Conservation (phyloP, 2,888 invertebrate genomes). For the Tachystola acroxantha region DNA sequence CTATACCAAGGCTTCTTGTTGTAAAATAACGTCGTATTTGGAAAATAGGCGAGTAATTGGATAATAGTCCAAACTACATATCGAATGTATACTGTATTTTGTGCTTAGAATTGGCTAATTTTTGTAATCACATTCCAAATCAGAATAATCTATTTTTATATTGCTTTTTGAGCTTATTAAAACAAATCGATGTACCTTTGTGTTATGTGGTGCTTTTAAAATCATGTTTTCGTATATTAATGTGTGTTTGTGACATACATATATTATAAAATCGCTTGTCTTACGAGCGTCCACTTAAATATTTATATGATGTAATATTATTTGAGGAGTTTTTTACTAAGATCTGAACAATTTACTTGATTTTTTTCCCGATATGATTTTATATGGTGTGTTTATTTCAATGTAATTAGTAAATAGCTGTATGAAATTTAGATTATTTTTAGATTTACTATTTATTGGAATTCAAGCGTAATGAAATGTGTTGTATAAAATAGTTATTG, state of each 20-base stretch:
- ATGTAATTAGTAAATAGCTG: constrained; percentile 17
- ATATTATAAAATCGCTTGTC: too few species aligned
- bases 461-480: constrained; percentile 19
- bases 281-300: too few species aligned
- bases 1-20: too few species aligned
- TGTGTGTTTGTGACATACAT: constrained; percentile 1
- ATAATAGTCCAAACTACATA: too few species aligned
- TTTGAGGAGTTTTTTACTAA: constrained; percentile 19
- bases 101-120: constrained; percentile 18
- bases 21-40: too few species aligned
- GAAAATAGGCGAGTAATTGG: too few species aligned
- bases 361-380: constrained; percentile 5
- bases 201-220: constrained; percentile 27
- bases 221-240: constrained; percentile 1
- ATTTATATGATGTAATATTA: constrained; percentile 5
- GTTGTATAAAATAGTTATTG: constrained; percentile 10
- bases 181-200: constrained; percentile 5
- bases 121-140: constrained; percentile 38
- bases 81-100: too few species aligned
- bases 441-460: constrained; percentile 42
- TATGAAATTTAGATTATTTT: constrained; percentile 25
- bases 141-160: constrained; percentile 32
- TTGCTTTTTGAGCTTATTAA: constrained; percentile 23
- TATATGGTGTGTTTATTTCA: constrained; percentile 14
- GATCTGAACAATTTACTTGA: constrained; percentile 41